Conservation (phyloP, 2,888 invertebrate genomes). For the Microplitis deprimator region DNA sequence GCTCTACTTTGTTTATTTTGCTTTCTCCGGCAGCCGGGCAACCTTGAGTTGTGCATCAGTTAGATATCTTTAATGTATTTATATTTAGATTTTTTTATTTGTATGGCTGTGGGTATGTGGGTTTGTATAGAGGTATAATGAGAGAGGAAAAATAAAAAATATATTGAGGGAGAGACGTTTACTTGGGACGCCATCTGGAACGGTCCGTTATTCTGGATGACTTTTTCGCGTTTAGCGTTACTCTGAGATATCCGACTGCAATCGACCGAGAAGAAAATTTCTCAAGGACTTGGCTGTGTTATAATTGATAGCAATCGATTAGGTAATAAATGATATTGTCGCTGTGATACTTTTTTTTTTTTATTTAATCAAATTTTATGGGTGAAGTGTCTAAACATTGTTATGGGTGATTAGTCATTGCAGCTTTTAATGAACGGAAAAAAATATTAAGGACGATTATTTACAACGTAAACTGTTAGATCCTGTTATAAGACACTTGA, state of each 20-base stretch:
- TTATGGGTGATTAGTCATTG: slow-evolving; percentile 14
- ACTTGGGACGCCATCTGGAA: slow-evolving; percentile 69
- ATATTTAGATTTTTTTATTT: not conserved
- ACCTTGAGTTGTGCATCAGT: not conserved
- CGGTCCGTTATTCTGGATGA: slow-evolving; percentile 65
- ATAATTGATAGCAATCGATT: not conserved
- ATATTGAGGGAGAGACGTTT: slow-evolving; percentile 60
- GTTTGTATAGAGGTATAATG: slow-evolving; percentile 41
- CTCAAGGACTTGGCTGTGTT: not conserved
- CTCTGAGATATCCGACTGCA: not conserved
- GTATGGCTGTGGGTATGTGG: not conserved
- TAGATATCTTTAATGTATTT: not conserved
- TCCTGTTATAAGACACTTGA: not conserved
- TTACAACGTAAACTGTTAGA: slow-evolving; percentile 39
- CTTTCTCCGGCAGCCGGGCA: slow-evolving; percentile 20
- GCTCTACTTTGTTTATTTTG: slow-evolving; percentile 42
- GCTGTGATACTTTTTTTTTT: not conserved
- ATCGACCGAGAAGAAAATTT: not conserved
- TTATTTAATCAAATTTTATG: not conserved
- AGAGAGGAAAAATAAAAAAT: slow-evolving; percentile 51
- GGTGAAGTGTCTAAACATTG: not conserved
- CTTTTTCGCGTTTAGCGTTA: slow-evolving; percentile 48
- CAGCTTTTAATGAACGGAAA: not conserved
- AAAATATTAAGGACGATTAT: not conserved
- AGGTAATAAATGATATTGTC: not conserved